Conservation (phyloP, 2,888 invertebrate genomes). For the Rhaphigaster nebulosa region DNA sequence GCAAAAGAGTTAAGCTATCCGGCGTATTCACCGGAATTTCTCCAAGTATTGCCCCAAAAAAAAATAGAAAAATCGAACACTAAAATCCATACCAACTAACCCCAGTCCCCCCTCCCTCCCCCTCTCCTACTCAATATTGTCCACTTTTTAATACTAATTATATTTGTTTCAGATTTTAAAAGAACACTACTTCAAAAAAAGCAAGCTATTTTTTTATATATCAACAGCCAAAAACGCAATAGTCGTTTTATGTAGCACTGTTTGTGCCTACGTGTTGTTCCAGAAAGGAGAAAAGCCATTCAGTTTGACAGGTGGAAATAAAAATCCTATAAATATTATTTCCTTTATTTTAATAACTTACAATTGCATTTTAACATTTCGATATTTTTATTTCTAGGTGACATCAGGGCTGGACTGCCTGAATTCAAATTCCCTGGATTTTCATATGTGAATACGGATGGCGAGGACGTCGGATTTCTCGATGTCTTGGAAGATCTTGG, state of each 20-base stretch:
- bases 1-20: too few relatives aligned
- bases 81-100: too few relatives aligned
- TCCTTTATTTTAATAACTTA: not conserved
- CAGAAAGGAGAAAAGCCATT: slow-evolving; percentile 23
- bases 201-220: slow-evolving; percentile 51
- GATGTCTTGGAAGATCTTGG: slow-evolving; percentile 27
- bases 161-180: slow-evolving; percentile 33
- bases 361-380: not conserved
- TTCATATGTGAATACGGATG: not conserved
- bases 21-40: too few relatives aligned
- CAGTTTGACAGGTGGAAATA: slow-evolving; percentile 49
- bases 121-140: too few relatives aligned
- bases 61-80: too few relatives aligned
- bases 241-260: slow-evolving; percentile 47
- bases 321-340: not conserved
- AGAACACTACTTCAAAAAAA: slow-evolving; percentile 31
- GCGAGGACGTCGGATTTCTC: not conserved
- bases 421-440: slow-evolving; percentile 31
- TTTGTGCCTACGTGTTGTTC: slow-evolving; percentile 31
- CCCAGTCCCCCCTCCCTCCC: too few relatives aligned
- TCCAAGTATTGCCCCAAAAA: too few relatives aligned
- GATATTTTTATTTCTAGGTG: slow-evolving; percentile 15
- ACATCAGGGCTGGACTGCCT: slow-evolving; percentile 55
- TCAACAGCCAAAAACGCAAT: slow-evolving; percentile 56
- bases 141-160: too few relatives aligned